A percentile compares a stretch with the other conserved stretches of the same genome.
phyloP scores from a whole-genome alignment of 2,797 vertebrate species.

The Cyprinella venusta region DNA sequence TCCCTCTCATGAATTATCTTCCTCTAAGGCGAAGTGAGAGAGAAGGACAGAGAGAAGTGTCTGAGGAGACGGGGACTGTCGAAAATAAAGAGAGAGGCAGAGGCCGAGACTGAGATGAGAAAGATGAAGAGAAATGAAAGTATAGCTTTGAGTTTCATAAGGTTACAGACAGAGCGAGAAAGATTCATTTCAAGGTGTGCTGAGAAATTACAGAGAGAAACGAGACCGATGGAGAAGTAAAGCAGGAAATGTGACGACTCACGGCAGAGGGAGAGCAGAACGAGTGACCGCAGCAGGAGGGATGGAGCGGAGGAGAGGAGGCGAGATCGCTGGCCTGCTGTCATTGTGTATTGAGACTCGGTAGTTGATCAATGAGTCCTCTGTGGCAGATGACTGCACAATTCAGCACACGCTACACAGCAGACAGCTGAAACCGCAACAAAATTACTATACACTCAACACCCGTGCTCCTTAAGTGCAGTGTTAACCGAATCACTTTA shows the following conservation, averaged over 20 bases:
- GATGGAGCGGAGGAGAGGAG: slow-evolving; percentile 67
- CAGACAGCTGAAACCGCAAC: slow-evolving; percentile 47
- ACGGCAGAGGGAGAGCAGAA: slow-evolving; percentile 65
- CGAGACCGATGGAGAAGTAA: slow-evolving; percentile 17
- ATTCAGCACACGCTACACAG: slow-evolving; percentile 49
- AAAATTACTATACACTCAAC: slow-evolving; percentile 49
- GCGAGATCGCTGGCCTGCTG: slow-evolving; percentile 71
- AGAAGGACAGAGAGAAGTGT: slow-evolving; percentile 40
- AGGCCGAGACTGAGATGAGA: slow-evolving; percentile 15
- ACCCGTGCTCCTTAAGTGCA: slow-evolving; percentile 34
- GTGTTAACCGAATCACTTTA: slow-evolving; percentile 53
- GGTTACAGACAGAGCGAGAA: slow-evolving; percentile 26
- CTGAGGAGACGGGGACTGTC: slow-evolving; percentile 15
- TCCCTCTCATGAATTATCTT: slow-evolving; percentile 55
- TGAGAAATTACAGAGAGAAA: slow-evolving; percentile 24
- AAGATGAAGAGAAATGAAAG: slow-evolving; percentile 39
- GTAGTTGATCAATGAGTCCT: slow-evolving; percentile 64
- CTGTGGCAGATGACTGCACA: slow-evolving; percentile 57
- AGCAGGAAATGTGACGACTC: slow-evolving; percentile 53
- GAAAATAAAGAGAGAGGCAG: slow-evolving; percentile 22
- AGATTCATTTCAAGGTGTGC: slow-evolving; percentile 11
- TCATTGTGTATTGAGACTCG: slow-evolving; percentile 78
- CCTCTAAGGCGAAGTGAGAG: slow-evolving; percentile 15
- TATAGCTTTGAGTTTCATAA: slow-evolving; percentile 23
- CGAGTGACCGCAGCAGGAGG: slow-evolving; percentile 56